These are phyloP conservation scores for Meiosimyza platycephala DNA, from an alignment of 2,888 invertebrate genomes.

Conservation along the genomic window DNA sequence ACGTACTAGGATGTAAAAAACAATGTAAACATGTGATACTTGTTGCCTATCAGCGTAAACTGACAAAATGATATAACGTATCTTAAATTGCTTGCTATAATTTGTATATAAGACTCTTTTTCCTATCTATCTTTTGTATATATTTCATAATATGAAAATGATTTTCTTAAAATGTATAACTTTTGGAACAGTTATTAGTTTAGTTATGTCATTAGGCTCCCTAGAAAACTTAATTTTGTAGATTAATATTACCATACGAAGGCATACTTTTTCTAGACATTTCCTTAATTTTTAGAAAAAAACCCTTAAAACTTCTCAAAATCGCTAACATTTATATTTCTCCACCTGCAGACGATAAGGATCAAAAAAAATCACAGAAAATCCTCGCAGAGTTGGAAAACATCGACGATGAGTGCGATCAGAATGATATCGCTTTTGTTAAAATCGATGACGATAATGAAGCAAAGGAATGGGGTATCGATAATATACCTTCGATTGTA, in stretches of 20 bases:
- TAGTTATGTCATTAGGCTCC: too few relatives aligned
- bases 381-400: slow-evolving; percentile 86
- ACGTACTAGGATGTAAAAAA: too few relatives aligned
- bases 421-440: slow-evolving; percentile 90
- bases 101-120: neutral
- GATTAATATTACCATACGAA: too few relatives aligned
- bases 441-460: slow-evolving; percentile 90
- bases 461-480: slow-evolving; percentile 90
- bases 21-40: too few relatives aligned
- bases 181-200: too few relatives aligned
- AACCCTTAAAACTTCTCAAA: neutral
- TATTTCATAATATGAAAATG: too few relatives aligned
- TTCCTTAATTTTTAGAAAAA: neutral
- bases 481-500: slow-evolving; percentile 84
- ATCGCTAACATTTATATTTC: neutral
- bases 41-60: neutral
- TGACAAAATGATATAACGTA: neutral
- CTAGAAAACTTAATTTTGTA: too few relatives aligned
- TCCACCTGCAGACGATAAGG: slow-evolving; percentile 81
- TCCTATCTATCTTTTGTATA: too few relatives aligned
- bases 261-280: too few relatives aligned
- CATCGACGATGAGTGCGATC: slow-evolving; percentile 93
- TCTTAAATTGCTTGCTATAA: neutral
- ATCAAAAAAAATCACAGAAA: slow-evolving; percentile 90
- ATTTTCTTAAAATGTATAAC: too few relatives aligned